Conservation (phyloP, 2,797 vertebrate species). For the Australoheros facetus region DNA sequence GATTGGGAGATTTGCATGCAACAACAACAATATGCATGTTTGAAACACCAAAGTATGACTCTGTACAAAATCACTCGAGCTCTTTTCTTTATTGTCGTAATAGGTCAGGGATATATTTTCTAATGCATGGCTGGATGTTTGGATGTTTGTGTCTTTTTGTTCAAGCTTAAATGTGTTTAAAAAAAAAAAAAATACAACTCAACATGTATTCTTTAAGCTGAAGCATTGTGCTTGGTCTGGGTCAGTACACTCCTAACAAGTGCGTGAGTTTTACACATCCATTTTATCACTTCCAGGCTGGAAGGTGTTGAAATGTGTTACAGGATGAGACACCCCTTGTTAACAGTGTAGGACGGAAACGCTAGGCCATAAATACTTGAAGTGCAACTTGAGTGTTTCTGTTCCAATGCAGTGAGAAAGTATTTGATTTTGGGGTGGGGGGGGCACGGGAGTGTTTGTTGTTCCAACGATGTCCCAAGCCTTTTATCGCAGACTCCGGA, state of each 20-base stretch:
- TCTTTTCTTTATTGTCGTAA: slow-evolving; percentile 48
- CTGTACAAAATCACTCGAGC: slow-evolving; percentile 53
- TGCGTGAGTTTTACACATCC: slow-evolving; percentile 36
- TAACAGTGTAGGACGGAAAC: slow-evolving; percentile 29
- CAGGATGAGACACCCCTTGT: background rate
- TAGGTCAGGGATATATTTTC: slow-evolving; percentile 64
- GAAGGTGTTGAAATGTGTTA: background rate
- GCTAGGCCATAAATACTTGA: slow-evolving; percentile 76
- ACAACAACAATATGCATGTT: slow-evolving; percentile 66
- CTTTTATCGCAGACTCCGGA: slow-evolving; percentile 68
- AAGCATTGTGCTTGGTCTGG: slow-evolving; percentile 47
- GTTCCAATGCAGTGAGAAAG: slow-evolving; percentile 45
- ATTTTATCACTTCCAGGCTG: slow-evolving; percentile 15
- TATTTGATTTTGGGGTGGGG: slow-evolving; percentile 18
- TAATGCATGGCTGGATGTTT: slow-evolving; percentile 76
- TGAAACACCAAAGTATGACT: slow-evolving; percentile 72
- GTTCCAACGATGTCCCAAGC: slow-evolving; percentile 49
- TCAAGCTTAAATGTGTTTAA: slow-evolving; percentile 54
- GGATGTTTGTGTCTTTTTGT: slow-evolving; percentile 66
- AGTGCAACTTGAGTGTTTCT: slow-evolving; percentile 72
- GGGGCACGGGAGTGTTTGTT: background rate
- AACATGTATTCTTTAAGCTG: slow-evolving; percentile 56
- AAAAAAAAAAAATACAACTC: background rate
- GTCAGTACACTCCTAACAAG: slow-evolving; percentile 54
- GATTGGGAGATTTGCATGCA: slow-evolving; percentile 65